These are phyloP conservation scores for Halyomorpha halys DNA, from an alignment of 1,140 invertebrate species.

Conservation along the genomic window DNA sequence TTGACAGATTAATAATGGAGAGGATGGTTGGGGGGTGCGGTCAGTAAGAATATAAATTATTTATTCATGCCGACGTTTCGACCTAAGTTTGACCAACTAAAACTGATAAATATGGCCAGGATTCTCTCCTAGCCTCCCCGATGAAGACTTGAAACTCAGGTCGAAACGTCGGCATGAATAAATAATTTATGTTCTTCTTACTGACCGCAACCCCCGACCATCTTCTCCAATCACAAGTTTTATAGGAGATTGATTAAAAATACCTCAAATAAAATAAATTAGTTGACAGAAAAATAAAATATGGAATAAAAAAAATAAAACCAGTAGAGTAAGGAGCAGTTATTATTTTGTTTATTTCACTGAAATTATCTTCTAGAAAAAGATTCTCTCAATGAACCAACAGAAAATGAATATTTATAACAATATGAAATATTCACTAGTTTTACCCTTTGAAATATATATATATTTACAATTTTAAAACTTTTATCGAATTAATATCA, in stretches of 20 bases:
- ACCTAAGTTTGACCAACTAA: no score
- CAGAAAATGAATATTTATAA: slow-evolving; percentile 21
- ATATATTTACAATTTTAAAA: slow-evolving; percentile 18
- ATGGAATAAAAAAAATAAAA: not conserved
- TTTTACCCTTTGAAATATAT: slow-evolving; percentile 23
- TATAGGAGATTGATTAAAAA: not conserved
- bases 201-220: no score
- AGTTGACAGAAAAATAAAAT: not conserved
- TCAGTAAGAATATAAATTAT: no score
- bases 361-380: slow-evolving; percentile 21
- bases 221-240: no score
- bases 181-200: no score
- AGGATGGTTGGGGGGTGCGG: no score
- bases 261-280: not conserved
- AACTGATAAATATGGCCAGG: no score
- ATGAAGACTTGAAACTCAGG: no score
- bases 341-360: slow-evolving; percentile 22
- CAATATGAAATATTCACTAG: slow-evolving; percentile 21
- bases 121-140: no score
- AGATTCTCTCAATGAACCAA: slow-evolving; percentile 13
- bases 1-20: no score
- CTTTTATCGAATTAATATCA: slow-evolving; percentile 18
- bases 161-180: no score
- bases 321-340: slow-evolving; percentile 1
- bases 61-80: no score